Evolutionary conservation across 2,888 invertebrate species (phyloP).

Genomic region (Synergus japonicus): DNA sequence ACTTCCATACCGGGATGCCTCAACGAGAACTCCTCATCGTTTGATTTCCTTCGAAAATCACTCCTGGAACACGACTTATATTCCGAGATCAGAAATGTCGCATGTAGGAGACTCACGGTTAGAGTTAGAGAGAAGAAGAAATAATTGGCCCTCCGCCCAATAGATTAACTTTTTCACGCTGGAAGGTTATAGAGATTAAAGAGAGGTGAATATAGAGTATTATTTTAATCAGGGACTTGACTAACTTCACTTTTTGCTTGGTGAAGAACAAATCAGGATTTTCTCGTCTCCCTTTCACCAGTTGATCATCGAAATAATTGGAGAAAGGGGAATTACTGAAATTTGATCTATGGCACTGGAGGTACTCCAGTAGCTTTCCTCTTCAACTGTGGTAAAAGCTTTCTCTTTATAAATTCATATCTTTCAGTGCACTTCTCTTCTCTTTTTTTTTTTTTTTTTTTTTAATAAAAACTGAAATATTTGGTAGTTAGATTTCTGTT

Average conservation of each 20-base stretch:
- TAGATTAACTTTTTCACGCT: slow-evolving; percentile 30
- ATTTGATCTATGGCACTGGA: slow-evolving; percentile 14
- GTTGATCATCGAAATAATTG: slow-evolving; percentile 32
- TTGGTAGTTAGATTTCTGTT: no score
- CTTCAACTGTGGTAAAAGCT: not conserved
- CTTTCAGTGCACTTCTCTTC: not conserved
- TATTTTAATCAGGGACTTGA: slow-evolving; percentile 29
- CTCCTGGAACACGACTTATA: not conserved
- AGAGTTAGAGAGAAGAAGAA: not conserved
- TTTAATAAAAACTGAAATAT: no score
- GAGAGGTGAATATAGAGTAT: slow-evolving; percentile 33
- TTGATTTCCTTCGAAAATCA: not conserved
- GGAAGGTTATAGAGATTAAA: slow-evolving; percentile 9
- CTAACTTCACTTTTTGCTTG: slow-evolving; percentile 25
- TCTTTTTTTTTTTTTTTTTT: no score
- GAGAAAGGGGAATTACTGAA: slow-evolving; percentile 11
- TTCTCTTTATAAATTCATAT: not conserved
- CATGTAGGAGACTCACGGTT: not conserved
- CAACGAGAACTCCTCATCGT: not conserved
- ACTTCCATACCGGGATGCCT: not conserved
- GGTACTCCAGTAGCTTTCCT: not conserved
- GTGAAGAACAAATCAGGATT: slow-evolving; percentile 21
- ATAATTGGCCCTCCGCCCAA: slow-evolving; percentile 1
- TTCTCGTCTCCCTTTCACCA: slow-evolving; percentile 10
- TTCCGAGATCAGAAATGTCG: not conserved